Percentiles rank a stretch among this genome's conserved stretches.
Evolutionary conservation across 2,888 invertebrate genomes (phyloP).

Genomic region (Ormyrus labotus): DNA sequence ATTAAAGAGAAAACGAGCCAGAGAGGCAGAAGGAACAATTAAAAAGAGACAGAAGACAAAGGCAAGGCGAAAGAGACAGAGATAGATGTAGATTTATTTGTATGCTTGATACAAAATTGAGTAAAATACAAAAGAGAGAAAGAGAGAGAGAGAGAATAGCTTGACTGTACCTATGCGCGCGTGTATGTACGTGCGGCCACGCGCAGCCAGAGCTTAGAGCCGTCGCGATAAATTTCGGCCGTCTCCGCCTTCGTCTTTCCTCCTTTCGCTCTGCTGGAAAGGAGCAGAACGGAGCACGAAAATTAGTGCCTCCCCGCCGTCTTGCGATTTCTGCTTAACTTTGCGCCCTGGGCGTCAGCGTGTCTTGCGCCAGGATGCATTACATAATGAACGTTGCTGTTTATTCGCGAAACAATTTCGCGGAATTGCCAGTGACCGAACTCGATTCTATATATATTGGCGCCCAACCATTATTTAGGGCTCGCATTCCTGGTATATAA

Average conservation of each 20-base stretch:
- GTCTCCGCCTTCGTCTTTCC: constrained; percentile 6
- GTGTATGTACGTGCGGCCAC: not conserved
- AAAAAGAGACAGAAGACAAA: constrained; percentile 11
- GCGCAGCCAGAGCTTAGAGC: constrained; percentile 14
- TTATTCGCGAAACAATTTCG: constrained; percentile 23
- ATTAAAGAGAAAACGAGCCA: constrained; percentile 27
- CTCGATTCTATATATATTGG: too few relatives aligned
- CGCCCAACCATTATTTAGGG: too few relatives aligned
- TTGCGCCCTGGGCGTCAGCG: constrained; percentile 1
- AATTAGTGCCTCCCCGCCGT: constrained; percentile 33
- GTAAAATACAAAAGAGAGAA: not conserved
- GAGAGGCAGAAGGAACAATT: not conserved
- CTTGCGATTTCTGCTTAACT: constrained; percentile 32
- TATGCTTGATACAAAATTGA: too few relatives aligned
- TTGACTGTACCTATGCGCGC: not conserved
- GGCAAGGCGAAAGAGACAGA: not conserved
- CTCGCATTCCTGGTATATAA: too few relatives aligned
- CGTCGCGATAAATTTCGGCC: constrained; percentile 43
- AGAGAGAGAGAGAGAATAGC: not conserved
- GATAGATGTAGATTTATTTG: not conserved
- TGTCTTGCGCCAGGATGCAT: not conserved
- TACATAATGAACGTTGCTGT: constrained; percentile 8
- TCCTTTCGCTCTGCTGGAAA: not conserved
- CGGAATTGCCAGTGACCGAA: constrained; percentile 1
- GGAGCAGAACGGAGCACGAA: not conserved